These are phyloP conservation scores for Urocynchramus pylzowi DNA, from an alignment of 2,113 vertebrate genomes.

Conservation along the genomic window DNA sequence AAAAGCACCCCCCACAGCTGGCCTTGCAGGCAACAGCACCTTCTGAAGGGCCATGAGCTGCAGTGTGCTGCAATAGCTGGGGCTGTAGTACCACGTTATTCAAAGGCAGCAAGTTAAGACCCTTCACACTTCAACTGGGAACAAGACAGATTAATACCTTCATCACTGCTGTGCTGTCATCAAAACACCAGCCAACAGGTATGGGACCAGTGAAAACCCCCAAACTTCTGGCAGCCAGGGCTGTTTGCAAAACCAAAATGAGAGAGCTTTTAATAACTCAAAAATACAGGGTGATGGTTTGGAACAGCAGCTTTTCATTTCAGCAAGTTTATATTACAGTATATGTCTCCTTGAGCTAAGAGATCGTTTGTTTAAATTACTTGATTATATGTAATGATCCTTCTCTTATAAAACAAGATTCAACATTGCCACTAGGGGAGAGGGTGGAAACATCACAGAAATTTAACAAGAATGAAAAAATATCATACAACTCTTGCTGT, in stretches of 20 bases:
- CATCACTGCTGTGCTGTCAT: neutral
- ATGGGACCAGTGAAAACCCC: neutral
- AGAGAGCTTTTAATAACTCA: neutral
- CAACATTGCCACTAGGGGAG: constrained; percentile 59
- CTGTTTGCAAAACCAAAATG: neutral
- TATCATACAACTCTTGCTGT: constrained; percentile 37
- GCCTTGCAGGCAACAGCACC: neutral
- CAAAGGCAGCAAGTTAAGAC: neutral
- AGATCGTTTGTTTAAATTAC: constrained; percentile 70
- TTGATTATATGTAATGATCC: constrained; percentile 63
- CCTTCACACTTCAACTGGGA: neutral
- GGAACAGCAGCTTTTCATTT: constrained; percentile 23
- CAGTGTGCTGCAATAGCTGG: neutral
- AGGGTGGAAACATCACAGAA: constrained; percentile 13
- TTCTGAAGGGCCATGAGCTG: neutral
- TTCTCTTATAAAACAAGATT: constrained; percentile 73
- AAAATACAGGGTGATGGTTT: neutral
- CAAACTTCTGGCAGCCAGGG: neutral
- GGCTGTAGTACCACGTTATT: neutral
- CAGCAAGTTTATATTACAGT: neutral
- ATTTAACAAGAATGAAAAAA: constrained; percentile 68
- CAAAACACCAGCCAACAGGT: neutral
- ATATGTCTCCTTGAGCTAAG: constrained; percentile 27
- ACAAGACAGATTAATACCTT: neutral
- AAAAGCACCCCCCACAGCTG: neutral